Evolutionary conservation across 2,797 vertebrate species (phyloP).

Genomic region (Falco novaeseelandiae): DNA sequence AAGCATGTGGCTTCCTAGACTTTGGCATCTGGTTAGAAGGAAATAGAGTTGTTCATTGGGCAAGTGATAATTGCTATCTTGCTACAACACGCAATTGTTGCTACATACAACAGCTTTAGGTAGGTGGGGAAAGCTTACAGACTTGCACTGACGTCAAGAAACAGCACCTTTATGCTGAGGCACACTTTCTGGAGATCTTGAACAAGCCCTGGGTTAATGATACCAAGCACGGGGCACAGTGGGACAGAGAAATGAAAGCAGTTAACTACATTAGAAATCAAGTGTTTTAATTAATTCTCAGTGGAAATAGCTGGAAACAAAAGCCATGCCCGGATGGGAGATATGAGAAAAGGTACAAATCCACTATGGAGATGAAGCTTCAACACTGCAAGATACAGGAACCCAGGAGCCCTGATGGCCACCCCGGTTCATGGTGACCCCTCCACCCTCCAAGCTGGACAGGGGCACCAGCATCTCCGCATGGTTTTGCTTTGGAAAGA

Average conservation of each 20-base stretch:
- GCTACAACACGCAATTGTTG: neutral
- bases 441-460: neutral
- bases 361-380: neutral
- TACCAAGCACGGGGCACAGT: neutral
- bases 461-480: neutral
- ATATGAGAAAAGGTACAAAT: neutral
- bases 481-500: neutral
- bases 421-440: fast-evolving
- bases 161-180: neutral
- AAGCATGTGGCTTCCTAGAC: neutral
- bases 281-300: neutral
- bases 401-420: neutral
- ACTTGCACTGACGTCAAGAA: neutral
- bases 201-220: neutral
- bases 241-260: neutral
- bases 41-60: neutral
- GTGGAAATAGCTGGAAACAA: neutral
- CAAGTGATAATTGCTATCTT: neutral
- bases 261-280: neutral
- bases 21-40: neutral
- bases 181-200: neutral
- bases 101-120: neutral
- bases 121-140: neutral
- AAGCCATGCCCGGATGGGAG: neutral
- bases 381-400: neutral